Conservation (phyloP, 2,113 vertebrate genomes). For the Hyperopisus bebe region DNA sequence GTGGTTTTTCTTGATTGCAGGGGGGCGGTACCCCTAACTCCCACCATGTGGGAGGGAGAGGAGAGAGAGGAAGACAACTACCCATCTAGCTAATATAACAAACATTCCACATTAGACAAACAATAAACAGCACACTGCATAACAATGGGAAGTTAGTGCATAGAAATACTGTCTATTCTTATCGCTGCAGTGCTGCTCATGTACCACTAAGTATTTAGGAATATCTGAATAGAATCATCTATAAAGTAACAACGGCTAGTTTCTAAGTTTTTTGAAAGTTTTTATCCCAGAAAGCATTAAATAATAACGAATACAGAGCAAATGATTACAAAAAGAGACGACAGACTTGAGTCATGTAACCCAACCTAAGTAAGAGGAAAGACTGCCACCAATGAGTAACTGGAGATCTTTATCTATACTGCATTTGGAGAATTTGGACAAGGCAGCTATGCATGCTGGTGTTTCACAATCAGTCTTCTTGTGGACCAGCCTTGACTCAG, state of each 20-base stretch:
- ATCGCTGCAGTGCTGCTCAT: not conserved
- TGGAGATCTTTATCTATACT: conserved; percentile 6
- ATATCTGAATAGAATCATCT: not conserved
- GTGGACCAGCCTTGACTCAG: not conserved
- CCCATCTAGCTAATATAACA: not conserved
- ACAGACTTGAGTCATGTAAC: not conserved
- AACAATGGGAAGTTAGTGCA: not conserved
- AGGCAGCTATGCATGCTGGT: not conserved
- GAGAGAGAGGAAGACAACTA: not conserved
- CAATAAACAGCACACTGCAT: not conserved
- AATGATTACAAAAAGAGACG: not conserved
- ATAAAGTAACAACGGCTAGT: not conserved
- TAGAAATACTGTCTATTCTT: not conserved
- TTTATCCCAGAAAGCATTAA: not conserved
- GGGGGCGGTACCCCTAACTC: not conserved
- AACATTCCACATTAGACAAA: not conserved
- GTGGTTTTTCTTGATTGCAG: not conserved
- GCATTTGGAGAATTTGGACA: not conserved
- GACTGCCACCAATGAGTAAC: not conserved
- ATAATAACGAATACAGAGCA: not conserved
- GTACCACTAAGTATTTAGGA: not conserved
- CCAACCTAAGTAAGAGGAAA: not conserved
- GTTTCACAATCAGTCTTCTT: not conserved
- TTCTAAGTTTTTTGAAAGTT: not conserved
- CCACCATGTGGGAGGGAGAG: not conserved